Conservation (phyloP, 2,113 vertebrate genomes). For the Rhinoptilus africanus region DNA sequence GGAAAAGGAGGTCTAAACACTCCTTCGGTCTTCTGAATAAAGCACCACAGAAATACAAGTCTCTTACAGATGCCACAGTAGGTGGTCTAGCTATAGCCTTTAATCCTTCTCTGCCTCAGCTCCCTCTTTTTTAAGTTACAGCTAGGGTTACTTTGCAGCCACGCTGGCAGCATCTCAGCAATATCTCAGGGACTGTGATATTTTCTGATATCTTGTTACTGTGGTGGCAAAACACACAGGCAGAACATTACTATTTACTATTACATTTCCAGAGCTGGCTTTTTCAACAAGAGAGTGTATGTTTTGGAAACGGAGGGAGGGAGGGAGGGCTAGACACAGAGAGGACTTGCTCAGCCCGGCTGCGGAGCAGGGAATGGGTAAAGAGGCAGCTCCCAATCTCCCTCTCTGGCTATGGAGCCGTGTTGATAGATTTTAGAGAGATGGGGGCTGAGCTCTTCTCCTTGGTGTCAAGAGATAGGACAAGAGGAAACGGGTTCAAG, state of each 20-base stretch:
- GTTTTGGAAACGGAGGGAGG: neutral
- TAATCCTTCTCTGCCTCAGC: neutral
- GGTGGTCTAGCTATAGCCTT: neutral
- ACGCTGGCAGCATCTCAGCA: neutral
- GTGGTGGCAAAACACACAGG: neutral
- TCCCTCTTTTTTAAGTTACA: neutral
- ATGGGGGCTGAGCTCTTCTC: too few species aligned
- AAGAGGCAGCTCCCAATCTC: neutral
- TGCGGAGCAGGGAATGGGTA: neutral
- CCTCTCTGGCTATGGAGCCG: rapidly evolving
- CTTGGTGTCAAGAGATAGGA: too few species aligned
- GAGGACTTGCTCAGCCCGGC: neutral
- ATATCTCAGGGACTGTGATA: neutral
- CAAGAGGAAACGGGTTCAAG: too few species aligned
- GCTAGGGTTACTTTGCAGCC: neutral
- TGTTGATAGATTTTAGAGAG: neutral
- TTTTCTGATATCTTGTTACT: neutral
- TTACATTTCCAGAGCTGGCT: neutral
- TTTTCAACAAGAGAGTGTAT: neutral
- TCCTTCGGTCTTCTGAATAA: neutral
- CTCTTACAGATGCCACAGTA: neutral
- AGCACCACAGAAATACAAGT: neutral
- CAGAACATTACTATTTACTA: neutral
- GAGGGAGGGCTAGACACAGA: neutral
- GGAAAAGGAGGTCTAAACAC: neutral